Evolutionary conservation across 2,113 vertebrate genomes (phyloP).

Genomic region (Misgurnus anguillicaudatus): DNA sequence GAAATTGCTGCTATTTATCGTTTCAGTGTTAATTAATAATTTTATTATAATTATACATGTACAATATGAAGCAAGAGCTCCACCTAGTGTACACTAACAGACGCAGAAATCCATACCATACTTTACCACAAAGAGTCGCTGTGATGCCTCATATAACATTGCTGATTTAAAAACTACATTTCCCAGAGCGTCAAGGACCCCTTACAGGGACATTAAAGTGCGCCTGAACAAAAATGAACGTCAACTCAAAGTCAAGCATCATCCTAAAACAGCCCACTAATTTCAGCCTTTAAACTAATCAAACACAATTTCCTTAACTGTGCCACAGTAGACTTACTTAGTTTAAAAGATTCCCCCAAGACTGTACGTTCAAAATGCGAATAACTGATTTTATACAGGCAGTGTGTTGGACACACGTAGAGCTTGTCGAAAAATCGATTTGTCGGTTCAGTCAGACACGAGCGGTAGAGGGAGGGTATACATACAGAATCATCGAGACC

Average conservation of each 20-base stretch:
- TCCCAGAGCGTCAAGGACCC: conserved; percentile 47
- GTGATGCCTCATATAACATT: conserved; percentile 28
- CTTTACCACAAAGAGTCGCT: conserved; percentile 55
- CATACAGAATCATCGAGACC: conserved; percentile 1
- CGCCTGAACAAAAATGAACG: conserved; percentile 42
- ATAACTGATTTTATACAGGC: not conserved
- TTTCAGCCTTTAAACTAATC: not conserved
- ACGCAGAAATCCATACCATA: conserved; percentile 35
- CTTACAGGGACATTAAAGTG: not conserved
- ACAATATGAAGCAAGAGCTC: not conserved
- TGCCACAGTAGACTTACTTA: no score
- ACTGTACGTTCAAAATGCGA: not conserved
- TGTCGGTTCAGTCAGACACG: conserved; percentile 14
- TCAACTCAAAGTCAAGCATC: not conserved
- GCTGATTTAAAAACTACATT: conserved; percentile 23
- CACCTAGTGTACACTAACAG: not conserved
- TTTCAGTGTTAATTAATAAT: no score
- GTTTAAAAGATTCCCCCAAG: no score
- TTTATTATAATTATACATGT: not conserved
- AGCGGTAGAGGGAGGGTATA: not conserved
- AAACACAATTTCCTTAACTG: no score
- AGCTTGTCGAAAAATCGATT: conserved; percentile 17
- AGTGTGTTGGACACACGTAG: not conserved
- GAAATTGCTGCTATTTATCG: no score
- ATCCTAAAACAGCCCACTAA: not conserved